A percentile compares a stretch with the other conserved stretches of the same genome.
Conservation (phyloP, 2,113 vertebrate genomes). For the Gracilinanus agilis region DNA sequence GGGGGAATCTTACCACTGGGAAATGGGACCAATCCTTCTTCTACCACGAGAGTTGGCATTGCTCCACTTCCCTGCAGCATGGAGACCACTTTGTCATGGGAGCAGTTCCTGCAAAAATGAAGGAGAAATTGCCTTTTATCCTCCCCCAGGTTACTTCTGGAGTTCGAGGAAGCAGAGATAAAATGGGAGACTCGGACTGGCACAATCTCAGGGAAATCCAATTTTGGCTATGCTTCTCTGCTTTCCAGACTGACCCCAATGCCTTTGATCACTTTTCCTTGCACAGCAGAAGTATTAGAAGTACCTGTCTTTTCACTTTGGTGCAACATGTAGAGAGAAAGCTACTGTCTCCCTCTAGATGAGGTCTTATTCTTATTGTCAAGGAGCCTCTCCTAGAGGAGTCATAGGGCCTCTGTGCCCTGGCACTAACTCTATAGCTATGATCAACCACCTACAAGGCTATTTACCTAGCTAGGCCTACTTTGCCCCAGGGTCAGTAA, state of each 20-base stretch:
- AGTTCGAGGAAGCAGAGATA: constrained; percentile 36
- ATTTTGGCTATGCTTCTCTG: not conserved
- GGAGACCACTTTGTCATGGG: constrained; percentile 99
- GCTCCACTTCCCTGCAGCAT: constrained; percentile 99
- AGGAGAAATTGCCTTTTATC: not conserved
- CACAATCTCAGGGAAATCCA: not conserved
- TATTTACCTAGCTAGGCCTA: not conserved
- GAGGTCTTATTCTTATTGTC: not conserved
- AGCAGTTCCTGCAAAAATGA: constrained; percentile 91
- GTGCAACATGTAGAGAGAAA: not conserved
- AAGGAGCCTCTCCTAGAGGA: not conserved
- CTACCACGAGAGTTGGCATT: constrained; percentile 96
- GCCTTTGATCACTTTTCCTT: not conserved
- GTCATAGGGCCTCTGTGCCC: not conserved
- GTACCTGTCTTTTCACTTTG: not conserved
- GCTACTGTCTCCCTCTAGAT: not conserved
- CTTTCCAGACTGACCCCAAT: not conserved
- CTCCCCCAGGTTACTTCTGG: not conserved
- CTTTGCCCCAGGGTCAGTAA: not conserved
- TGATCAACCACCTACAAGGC: not conserved
- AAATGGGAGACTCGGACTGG: constrained; percentile 22
- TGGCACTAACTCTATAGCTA: not conserved
- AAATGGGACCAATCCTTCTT: constrained; percentile 92
- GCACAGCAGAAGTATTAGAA: not conserved
- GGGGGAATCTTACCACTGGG: constrained; percentile 84